Base-by-base conservation (phyloP, 2,888 invertebrate genomes). In the Aspidapion aeneum region DNA sequence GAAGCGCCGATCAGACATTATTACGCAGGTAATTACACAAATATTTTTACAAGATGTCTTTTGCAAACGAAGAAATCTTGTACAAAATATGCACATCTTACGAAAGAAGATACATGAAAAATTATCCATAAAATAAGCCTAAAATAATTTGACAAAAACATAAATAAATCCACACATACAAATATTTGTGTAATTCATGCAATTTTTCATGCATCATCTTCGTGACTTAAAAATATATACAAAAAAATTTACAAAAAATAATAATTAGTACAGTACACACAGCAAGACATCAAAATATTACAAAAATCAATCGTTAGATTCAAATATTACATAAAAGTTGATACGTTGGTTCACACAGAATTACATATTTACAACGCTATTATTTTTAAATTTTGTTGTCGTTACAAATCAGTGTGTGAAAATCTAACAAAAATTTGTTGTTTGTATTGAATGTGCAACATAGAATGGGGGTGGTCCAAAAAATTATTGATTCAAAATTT, bases 1-100 rank as follows among this genome's bases (percentile, higher is more conserved):
- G 82, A 84, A 83, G 83, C 82, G 82, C 80, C 81, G 82, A 79
- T 80, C 77, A 81, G 78, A 73, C 71, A 78, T 73, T n/a, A n/a
- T 74, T 72, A 71, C 71, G 70, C 72, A 70, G 64, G 55, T 62
- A 61, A 61, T 57, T 58, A 20, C 50, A 52, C 52, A 52, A 35
- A 35, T 35, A 35, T 35, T 35, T 7, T 35, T 7, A 35, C 35
- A 35, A 35, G 35, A 12, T 35, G 5, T 35, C 35, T 35, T 35
- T 35, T 35, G 35, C 3, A 12, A 35, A 35, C 3, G 5, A 35
- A 35, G 35, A 35, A 12, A 35, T 12, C 35, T 35, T 35, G 35
- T 35, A 12, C 5, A 3, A 7, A 35, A 12, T 35, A 7, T 35
- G 12, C 12, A n/a, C 12, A 35, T 3, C 3, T 35, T 35, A 35